phyloP scores from a whole-genome alignment of 2,113 vertebrate species.

The Ammodytes marinus region DNA sequence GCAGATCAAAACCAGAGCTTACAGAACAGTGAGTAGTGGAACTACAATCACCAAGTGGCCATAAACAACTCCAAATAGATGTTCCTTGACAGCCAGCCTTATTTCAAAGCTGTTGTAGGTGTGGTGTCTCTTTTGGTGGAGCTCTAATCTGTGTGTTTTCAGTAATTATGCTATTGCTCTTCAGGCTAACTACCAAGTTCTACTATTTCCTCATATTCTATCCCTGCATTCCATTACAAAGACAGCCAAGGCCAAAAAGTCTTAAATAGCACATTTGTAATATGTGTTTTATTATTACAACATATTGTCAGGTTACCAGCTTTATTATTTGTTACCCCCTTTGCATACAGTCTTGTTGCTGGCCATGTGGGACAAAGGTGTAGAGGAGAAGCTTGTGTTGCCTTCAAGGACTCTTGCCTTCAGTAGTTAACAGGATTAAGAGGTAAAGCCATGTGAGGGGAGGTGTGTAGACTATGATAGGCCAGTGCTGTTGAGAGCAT shows the following conservation, averaged over 20 bases:
- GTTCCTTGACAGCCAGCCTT: too few species aligned
- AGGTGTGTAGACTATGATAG: constrained; percentile 57
- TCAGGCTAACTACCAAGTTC: neutral
- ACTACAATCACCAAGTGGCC: neutral
- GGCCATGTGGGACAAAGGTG: constrained; percentile 36
- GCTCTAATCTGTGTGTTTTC: neutral
- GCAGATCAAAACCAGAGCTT: neutral
- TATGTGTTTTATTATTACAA: neutral
- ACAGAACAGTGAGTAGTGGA: neutral
- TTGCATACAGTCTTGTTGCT: neutral
- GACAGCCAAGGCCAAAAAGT: neutral
- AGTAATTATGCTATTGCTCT: neutral
- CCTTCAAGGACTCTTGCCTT: constrained; percentile 67
- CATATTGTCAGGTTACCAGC: neutral
- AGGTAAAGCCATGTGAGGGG: constrained; percentile 48
- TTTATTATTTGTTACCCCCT: constrained; percentile 1
- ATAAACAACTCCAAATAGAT: neutral
- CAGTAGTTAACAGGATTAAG: constrained; percentile 76
- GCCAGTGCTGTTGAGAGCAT: constrained; percentile 51
- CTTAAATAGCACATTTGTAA: neutral
- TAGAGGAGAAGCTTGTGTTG: constrained; percentile 24
- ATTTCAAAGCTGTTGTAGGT: too few species aligned
- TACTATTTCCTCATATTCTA: neutral
- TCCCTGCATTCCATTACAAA: too few species aligned
- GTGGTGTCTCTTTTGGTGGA: neutral